phyloP scores from a whole-genome alignment of 2,113 vertebrate species.

The Phyllostomus hastatus region DNA sequence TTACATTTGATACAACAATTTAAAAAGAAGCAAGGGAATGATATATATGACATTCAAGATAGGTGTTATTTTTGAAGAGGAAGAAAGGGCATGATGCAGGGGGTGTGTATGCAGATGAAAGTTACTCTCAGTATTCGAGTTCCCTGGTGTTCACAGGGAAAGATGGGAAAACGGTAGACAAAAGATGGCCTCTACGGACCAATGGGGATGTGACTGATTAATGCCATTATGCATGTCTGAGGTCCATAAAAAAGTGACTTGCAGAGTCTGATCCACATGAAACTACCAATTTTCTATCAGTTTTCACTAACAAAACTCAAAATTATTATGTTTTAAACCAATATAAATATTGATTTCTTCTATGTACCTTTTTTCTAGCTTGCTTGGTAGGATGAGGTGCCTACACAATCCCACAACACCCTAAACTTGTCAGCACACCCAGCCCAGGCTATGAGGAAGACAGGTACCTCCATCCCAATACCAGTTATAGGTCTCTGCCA shows the following conservation, averaged over 20 bases:
- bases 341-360: background rate
- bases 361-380: background rate
- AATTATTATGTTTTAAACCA: background rate
- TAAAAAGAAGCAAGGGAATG: background rate
- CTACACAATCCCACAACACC: background rate
- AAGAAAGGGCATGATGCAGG: background rate
- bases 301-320: background rate
- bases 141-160: background rate
- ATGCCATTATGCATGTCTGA: background rate
- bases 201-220: background rate
- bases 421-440: background rate
- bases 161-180: background rate
- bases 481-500: background rate
- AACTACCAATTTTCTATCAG: background rate
- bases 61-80: background rate
- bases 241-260: background rate
- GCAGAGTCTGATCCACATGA: background rate
- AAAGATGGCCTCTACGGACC: background rate
- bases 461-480: background rate
- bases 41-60: background rate
- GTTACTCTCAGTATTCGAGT: background rate
- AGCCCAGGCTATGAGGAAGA: background rate
- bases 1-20: background rate
- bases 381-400: background rate
- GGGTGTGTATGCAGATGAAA: background rate